Evolutionary conservation across 1,140 invertebrate genomes (phyloP).

Genomic region (Drosophila parabipectinata): DNA sequence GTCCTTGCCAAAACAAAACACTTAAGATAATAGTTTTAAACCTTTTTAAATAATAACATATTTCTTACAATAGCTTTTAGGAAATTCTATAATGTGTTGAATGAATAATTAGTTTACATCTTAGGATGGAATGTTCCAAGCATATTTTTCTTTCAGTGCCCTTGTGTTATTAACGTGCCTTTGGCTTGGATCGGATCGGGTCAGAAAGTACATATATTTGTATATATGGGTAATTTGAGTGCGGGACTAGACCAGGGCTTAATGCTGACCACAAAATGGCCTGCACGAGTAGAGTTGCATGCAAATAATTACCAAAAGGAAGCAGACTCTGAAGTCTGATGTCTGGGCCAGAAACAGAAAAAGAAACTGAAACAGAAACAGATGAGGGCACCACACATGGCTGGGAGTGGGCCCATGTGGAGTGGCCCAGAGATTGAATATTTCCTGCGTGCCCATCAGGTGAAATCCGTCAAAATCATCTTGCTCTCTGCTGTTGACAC

Average conservation of each 20-base stretch:
- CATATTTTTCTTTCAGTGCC: neutral
- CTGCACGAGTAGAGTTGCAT: constrained; percentile 66
- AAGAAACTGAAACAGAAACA: constrained; percentile 35
- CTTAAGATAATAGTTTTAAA: too few relatives aligned
- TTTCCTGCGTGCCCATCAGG: constrained; percentile 69
- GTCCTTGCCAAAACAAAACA: too few relatives aligned
- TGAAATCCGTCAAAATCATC: constrained; percentile 79
- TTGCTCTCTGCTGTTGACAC: constrained; percentile 59
- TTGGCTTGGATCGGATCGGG: constrained; percentile 22
- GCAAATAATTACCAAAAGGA: constrained; percentile 75
- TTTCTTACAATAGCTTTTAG: too few relatives aligned
- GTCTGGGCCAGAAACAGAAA: constrained; percentile 12
- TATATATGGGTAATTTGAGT: constrained; percentile 61
- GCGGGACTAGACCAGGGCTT: constrained; percentile 57
- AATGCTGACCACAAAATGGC: constrained; percentile 69
- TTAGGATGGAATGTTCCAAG: neutral
- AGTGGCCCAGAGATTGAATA: constrained; percentile 57
- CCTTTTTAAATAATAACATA: too few relatives aligned
- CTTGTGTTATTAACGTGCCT: constrained; percentile 55
- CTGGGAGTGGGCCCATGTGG: constrained; percentile 29
- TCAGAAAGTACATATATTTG: constrained; percentile 31
- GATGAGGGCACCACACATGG: constrained; percentile 46
- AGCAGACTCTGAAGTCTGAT: neutral
- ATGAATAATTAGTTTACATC: neutral
- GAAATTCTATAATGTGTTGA: too few relatives aligned